These are phyloP conservation scores for Heteromyza rotundicornis DNA, from an alignment of 2,888 invertebrate species.

Conservation along the genomic window DNA sequence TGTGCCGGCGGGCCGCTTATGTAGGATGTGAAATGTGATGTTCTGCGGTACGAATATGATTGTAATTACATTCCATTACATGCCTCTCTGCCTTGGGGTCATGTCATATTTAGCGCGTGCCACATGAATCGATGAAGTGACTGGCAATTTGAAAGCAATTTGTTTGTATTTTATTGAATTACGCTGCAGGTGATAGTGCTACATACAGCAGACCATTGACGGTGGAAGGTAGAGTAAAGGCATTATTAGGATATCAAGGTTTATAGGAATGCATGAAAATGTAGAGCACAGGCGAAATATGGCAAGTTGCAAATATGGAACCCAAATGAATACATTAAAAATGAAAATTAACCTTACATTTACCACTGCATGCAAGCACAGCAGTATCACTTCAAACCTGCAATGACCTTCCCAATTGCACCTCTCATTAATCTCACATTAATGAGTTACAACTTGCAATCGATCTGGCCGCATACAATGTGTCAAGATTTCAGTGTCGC, in stretches of 20 bases:
- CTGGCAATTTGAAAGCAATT: constrained; percentile 41
- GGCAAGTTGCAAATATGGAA: too few species aligned
- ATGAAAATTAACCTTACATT: too few species aligned
- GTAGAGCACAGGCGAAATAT: too few species aligned
- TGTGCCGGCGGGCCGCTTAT: not conserved
- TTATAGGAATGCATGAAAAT: too few species aligned
- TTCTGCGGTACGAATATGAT: constrained; percentile 40
- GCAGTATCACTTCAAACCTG: too few species aligned
- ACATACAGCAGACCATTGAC: too few species aligned
- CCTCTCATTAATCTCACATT: too few species aligned
- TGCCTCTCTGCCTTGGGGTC: constrained; percentile 39
- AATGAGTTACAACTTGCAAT: not conserved
- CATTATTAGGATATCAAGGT: too few species aligned
- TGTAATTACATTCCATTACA: constrained; percentile 60
- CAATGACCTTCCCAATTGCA: too few species aligned
- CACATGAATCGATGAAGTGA: constrained; percentile 47
- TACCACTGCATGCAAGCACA: too few species aligned
- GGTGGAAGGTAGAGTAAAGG: too few species aligned
- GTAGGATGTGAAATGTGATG: constrained; percentile 38
- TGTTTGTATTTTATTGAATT: constrained; percentile 39
- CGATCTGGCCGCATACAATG: not conserved
- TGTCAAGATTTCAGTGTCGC: not conserved
- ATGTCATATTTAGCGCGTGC: constrained; percentile 57
- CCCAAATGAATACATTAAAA: too few species aligned
- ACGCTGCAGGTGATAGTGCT: constrained; percentile 34